Evolutionary conservation across 2,113 vertebrate species (phyloP).

Genomic region (Lophura nycthemera): DNA sequence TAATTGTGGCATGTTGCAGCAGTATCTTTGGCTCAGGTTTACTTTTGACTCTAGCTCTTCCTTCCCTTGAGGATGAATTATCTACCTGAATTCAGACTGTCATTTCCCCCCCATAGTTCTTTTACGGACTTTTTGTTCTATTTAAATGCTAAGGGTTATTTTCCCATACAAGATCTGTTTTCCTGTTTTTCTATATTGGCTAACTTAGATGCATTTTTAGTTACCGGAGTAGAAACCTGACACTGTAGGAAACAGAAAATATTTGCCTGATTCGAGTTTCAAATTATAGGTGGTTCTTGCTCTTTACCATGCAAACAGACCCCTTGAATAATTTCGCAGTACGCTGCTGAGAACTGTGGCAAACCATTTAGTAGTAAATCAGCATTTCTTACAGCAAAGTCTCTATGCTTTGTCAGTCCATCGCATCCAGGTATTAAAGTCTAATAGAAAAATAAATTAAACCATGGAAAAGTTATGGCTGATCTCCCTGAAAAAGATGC

Average conservation of each 20-base stretch:
- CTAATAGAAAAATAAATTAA: neutral
- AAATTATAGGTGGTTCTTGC: slow-evolving; percentile 44
- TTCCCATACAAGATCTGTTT: slow-evolving; percentile 47
- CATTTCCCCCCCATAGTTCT: neutral
- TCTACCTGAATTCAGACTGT: neutral
- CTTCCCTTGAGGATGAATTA: neutral
- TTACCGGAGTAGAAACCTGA: slow-evolving; percentile 43
- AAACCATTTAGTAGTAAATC: slow-evolving; percentile 49
- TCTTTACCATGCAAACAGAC: slow-evolving; percentile 16
- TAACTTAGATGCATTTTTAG: slow-evolving; percentile 51
- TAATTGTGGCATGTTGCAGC: neutral
- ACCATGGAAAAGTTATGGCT: neutral
- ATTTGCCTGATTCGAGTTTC: slow-evolving; percentile 43
- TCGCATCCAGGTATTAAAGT: slow-evolving; percentile 11
- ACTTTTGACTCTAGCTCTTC: neutral
- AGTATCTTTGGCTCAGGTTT: neutral
- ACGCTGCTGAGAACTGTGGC: neutral
- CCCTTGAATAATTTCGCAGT: slow-evolving; percentile 51
- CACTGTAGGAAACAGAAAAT: slow-evolving; percentile 34
- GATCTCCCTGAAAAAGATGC: neutral
- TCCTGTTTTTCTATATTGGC: slow-evolving; percentile 18
- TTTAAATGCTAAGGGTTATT: slow-evolving; percentile 15
- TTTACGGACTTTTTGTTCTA: neutral
- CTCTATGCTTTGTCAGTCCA: slow-evolving; percentile 17
- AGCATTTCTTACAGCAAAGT: slow-evolving; percentile 14